Percentiles rank a stretch among this genome's conserved stretches.
These are phyloP conservation scores for Drosophila saltans DNA, from an alignment of 1,140 invertebrate species.

Conservation along the genomic window DNA sequence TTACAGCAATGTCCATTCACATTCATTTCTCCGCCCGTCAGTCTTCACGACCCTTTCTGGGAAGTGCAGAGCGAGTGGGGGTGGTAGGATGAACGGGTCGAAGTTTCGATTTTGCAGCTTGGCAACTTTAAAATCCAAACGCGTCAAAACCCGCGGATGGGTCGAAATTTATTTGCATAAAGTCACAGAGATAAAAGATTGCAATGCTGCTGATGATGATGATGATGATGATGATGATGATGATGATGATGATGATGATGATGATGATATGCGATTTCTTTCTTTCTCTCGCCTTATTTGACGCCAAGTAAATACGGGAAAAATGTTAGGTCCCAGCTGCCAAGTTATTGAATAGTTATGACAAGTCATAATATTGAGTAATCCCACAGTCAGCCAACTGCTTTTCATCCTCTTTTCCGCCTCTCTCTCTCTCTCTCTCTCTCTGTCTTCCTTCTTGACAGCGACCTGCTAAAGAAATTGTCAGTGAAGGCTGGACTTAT, in stretches of 20 bases:
- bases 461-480: conserved; percentile 90
- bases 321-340: conserved; percentile 8
- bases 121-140: conserved; percentile 43
- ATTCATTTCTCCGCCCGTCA: no score
- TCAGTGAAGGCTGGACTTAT: conserved; percentile 94
- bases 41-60: conserved; percentile 3
- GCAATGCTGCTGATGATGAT: conserved; percentile 28
- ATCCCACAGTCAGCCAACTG: conserved; percentile 3
- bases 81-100: neutral
- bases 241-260: neutral
- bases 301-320: conserved; percentile 13
- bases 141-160: conserved; percentile 26
- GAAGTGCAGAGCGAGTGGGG: neutral
- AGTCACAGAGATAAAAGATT: conserved; percentile 39
- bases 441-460: conserved; percentile 77
- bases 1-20: neutral
- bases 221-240: neutral
- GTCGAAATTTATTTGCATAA: conserved; percentile 72
- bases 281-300: neutral
- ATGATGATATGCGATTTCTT: conserved; percentile 23
- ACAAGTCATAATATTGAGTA: conserved; percentile 65
- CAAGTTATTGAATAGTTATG: conserved; percentile 73
- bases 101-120: conserved; percentile 52
- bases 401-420: neutral
- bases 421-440: neutral